Evolutionary conservation across 2,113 vertebrate genomes (phyloP).

Genomic region (Apistogramma diplotaenia): DNA sequence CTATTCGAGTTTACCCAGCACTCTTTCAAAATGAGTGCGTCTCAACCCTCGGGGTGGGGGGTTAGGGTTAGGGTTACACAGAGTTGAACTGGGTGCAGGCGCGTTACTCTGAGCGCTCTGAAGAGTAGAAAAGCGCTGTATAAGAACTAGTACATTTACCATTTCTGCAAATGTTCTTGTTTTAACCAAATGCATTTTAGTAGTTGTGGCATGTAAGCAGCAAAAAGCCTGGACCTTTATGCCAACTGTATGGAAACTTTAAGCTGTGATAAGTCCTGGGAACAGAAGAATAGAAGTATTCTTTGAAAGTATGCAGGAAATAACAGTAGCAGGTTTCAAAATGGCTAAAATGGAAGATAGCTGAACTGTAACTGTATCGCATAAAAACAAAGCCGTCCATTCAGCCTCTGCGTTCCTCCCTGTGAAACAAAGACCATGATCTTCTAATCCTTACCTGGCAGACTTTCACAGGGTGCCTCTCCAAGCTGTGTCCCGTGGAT

Average conservation of each 20-base stretch:
- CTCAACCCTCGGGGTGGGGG: background rate
- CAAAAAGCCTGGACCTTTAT: background rate
- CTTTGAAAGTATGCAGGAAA: background rate
- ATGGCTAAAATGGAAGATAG: background rate
- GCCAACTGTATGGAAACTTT: background rate
- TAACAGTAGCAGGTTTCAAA: background rate
- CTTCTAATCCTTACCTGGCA: slow-evolving; percentile 57
- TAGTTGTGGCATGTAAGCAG: background rate
- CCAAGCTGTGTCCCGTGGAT: slow-evolving; percentile 20
- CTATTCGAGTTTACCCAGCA: background rate
- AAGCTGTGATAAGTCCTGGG: background rate
- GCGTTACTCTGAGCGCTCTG: too few species aligned
- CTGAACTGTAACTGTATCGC: slow-evolving; percentile 25
- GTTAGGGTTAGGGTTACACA: background rate
- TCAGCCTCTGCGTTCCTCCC: slow-evolving; percentile 31
- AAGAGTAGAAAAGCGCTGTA: too few species aligned
- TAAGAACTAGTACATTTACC: too few species aligned
- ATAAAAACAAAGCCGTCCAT: slow-evolving; percentile 35
- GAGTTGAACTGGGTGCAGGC: background rate
- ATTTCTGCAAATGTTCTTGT: background rate
- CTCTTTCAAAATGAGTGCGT: slow-evolving; percentile 17
- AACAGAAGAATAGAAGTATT: background rate
- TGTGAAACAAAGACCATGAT: slow-evolving; percentile 1
- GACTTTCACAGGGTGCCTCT: slow-evolving; percentile 18
- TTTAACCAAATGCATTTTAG: background rate